Evolutionary conservation across 2,888 invertebrate species (phyloP).

Genomic region (Tetragnatha montana): DNA sequence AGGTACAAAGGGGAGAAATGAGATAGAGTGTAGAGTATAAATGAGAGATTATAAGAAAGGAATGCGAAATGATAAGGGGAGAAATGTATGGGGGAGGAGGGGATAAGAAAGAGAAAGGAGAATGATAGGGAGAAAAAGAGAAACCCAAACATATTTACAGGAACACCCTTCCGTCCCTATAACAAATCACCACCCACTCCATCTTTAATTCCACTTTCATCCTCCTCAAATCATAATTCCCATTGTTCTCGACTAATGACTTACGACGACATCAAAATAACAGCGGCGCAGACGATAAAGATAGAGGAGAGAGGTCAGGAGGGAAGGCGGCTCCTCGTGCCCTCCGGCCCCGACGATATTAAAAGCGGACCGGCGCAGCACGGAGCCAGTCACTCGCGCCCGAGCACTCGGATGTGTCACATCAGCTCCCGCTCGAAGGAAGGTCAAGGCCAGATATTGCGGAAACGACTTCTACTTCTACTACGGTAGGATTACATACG

Average conservation of each 20-base stretch:
- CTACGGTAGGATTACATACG: neutral
- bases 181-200: neutral
- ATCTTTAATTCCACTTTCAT: slow-evolving; percentile 40
- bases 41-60: no score
- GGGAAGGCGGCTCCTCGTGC: slow-evolving; percentile 14
- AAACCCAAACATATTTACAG: no score
- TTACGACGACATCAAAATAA: neutral
- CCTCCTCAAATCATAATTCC: slow-evolving; percentile 29
- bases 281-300: slow-evolving; percentile 7
- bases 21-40: no score
- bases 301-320: slow-evolving; percentile 20
- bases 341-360: slow-evolving; percentile 45
- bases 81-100: no score
- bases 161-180: no score
- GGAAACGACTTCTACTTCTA: slow-evolving; percentile 31
- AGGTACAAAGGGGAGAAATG: no score
- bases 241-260: neutral
- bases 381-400: slow-evolving; percentile 47
- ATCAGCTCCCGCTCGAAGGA: neutral
- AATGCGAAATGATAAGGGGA: no score
- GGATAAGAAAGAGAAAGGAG: no score
- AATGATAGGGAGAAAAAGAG: no score
- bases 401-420: slow-evolving; percentile 21
- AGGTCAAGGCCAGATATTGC: slow-evolving; percentile 59
- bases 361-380: slow-evolving; percentile 5